Evolutionary conservation across 1,140 invertebrate species (phyloP).

Genomic region (Tetramorium simillimum): DNA sequence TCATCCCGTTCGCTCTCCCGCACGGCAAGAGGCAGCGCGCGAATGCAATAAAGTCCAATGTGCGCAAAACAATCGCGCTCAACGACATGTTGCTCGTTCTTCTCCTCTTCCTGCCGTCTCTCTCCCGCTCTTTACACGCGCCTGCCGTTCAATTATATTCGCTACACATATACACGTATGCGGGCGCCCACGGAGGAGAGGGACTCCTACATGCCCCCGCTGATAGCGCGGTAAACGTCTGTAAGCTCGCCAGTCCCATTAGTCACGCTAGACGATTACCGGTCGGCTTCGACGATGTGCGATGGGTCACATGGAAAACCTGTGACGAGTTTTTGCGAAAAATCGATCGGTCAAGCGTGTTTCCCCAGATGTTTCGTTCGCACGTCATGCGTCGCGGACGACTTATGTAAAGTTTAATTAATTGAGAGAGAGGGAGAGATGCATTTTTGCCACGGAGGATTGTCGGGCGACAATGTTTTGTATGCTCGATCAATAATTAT

Average conservation of each 20-base stretch:
- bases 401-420: background rate
- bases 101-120: background rate
- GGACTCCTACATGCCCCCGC: background rate
- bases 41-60: conserved; percentile 67
- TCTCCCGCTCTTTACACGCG: conserved; percentile 23
- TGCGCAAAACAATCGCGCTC: conserved; percentile 44
- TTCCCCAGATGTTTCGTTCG: conserved; percentile 6
- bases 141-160: conserved; percentile 47
- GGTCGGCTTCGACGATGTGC: background rate
- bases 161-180: background rate
- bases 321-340: conserved; percentile 44
- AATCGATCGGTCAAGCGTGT: background rate
- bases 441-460: background rate
- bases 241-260: conserved; percentile 40
- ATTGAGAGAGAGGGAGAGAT: background rate
- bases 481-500: background rate
- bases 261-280: conserved; percentile 52
- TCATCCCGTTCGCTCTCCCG: background rate
- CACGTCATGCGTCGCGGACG: background rate
- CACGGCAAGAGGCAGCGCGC: conserved; percentile 53
- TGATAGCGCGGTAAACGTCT: conserved; percentile 31
- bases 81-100: conserved; percentile 35
- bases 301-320: conserved; percentile 40
- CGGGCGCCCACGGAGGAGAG: too few relatives aligned
- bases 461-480: background rate